Conservation (phyloP, 2,888 invertebrate genomes). For the Sipha maydis region DNA sequence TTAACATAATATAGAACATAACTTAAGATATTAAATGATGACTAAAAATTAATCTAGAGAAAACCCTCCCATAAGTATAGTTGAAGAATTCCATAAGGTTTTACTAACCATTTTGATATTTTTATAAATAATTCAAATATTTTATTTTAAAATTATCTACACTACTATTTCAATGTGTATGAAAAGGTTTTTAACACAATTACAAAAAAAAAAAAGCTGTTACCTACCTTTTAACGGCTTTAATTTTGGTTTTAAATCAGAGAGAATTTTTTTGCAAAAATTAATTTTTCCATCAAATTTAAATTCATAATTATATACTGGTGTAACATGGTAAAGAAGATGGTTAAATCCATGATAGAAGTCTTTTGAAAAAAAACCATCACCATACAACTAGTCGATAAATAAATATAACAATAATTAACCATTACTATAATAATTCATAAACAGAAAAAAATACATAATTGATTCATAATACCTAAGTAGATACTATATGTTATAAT, state of each 20-base stretch:
- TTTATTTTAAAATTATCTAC: neutral
- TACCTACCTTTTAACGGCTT: conserved; percentile 5
- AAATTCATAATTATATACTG: conserved; percentile 63
- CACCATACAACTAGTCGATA: conserved; percentile 75
- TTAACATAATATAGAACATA: too few species aligned
- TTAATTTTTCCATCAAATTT: conserved; percentile 63
- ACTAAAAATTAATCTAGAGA: too few species aligned
- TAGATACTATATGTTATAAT: neutral
- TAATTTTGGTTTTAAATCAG: conserved; percentile 19
- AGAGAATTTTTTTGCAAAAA: conserved; percentile 51
- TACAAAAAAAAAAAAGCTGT: neutral
- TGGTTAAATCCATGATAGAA: conserved; percentile 73
- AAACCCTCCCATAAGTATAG: too few species aligned
- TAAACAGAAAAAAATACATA: neutral
- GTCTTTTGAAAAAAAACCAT: conserved; percentile 77
- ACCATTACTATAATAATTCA: neutral
- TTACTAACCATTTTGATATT: too few species aligned
- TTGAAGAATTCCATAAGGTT: too few species aligned
- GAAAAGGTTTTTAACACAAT: neutral
- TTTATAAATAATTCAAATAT: too few species aligned
- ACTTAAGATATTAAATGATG: neutral
- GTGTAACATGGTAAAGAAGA: conserved; percentile 14
- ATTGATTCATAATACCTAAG: neutral
- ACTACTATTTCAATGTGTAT: neutral
- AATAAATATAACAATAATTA: neutral